Evolutionary conservation across 1,140 invertebrate genomes (phyloP), one percentile per base, ranked within the genome.

Genomic region (Polypedilum pembai): DNA sequence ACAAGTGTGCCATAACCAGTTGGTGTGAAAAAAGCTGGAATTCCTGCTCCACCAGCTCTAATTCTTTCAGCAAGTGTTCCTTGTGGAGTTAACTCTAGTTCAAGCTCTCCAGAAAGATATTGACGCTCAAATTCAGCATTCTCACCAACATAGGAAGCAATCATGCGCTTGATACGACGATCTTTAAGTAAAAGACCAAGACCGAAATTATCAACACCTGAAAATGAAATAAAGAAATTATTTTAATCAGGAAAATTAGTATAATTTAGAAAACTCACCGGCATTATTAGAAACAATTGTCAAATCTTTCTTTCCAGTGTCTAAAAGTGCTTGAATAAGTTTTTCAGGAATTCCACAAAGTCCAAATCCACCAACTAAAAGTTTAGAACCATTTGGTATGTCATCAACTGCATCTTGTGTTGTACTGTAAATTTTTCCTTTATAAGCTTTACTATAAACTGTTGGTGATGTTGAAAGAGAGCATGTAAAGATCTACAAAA

Each of bases 261-360:
- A 3, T 15, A 15, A 15, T 8, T 56, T 15, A 4, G 3, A 56
- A 56, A 56, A 56, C 15, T 56, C 15, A 56, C 45, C 45, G 15
- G 45, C 45, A 56, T 56, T 56, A 56, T 56, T 56, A 56, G 95
- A 96, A 17, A 99, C 95, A 20, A 95, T 90, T 2, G 93, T 98
- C 33, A 98, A 85, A 77, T 92, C 87, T 78, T 91, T 92, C 0
- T 89, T 85, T 56, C 90, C 88, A 76, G 87, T 89, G 75, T 90
- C 85, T 15, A 93, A 83, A 45, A 99, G 76, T 1, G 91, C 96
- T 74, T 82, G 83, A 77, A 99, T 99, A 40, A 99, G 85, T 83
- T 99, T 99, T 85, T 99, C 98, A 45, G 98, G 98, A 76, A 99
- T 99, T 4, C 98, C 98, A 85, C 98, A 99, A 1, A 99, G 84